These are phyloP conservation scores for Parelbella ahira DNA, from an alignment of 2,888 invertebrate genomes.

Conservation along the genomic window DNA sequence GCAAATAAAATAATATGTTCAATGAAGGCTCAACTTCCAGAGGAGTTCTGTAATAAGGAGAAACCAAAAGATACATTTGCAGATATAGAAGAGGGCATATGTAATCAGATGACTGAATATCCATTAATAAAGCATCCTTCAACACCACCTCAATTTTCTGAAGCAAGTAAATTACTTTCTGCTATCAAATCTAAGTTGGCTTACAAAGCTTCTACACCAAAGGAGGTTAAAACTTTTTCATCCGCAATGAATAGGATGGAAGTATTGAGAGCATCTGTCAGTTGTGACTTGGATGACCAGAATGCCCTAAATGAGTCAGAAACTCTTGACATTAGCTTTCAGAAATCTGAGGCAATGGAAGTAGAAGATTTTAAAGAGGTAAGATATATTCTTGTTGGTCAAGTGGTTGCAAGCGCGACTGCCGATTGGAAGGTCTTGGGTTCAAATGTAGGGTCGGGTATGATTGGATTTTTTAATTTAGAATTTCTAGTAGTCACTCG, in stretches of 20 bases:
- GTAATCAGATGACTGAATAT: conserved; percentile 64
- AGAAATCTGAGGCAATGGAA: conserved; percentile 56
- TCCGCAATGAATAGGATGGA: conserved; percentile 58
- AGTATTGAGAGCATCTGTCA: conserved; percentile 44
- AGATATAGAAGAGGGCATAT: conserved; percentile 68
- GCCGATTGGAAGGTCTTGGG: too few species aligned
- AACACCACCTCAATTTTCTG: conserved; percentile 71
- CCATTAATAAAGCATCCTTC: conserved; percentile 66
- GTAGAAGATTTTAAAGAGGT: conserved; percentile 60
- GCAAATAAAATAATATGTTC: conserved; percentile 71
- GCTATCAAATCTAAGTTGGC: conserved; percentile 68
- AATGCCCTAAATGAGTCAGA: conserved; percentile 21
- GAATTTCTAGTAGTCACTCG: too few species aligned
- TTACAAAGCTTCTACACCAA: conserved; percentile 47
- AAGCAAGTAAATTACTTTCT: conserved; percentile 67
- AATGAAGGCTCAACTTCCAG: conserved; percentile 71
- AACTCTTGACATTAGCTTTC: conserved; percentile 28
- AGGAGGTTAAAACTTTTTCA: conserved; percentile 39
- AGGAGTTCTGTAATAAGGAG: conserved; percentile 53
- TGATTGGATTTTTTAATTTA: too few species aligned
- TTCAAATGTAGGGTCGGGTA: too few species aligned
- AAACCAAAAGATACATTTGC: conserved; percentile 68
- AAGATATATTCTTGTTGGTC: not conserved
- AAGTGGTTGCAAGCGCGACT: too few species aligned
- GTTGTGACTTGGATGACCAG: conserved; percentile 37